These are phyloP conservation scores for Candidula unifasciata DNA, from an alignment of 2,888 invertebrate genomes.

Conservation along the genomic window DNA sequence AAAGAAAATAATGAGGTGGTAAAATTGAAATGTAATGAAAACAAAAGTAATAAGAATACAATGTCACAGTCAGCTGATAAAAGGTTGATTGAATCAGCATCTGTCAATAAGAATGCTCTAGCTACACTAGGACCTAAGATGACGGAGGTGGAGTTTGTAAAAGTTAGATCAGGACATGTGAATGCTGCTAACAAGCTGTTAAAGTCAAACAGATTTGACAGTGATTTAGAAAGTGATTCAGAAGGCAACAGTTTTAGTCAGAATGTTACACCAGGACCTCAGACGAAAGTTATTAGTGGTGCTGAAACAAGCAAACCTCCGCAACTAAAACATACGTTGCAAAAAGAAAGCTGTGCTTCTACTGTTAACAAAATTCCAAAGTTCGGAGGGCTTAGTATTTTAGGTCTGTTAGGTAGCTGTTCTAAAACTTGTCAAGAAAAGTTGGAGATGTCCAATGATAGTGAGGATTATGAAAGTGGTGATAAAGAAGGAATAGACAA, in stretches of 20 bases:
- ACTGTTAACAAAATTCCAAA: constrained; percentile 10
- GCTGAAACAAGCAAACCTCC: background rate
- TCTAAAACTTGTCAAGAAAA: background rate
- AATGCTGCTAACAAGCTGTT: background rate
- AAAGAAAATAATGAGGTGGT: too few species aligned
- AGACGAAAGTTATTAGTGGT: background rate
- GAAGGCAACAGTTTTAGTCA: constrained; percentile 4
- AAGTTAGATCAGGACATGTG: background rate
- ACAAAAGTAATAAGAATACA: too few species aligned
- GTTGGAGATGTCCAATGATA: background rate
- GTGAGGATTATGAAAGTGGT: too few species aligned
- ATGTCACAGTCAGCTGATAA: too few species aligned
- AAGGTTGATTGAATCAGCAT: too few species aligned
- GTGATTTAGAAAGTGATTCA: constrained; percentile 45
- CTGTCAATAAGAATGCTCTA: too few species aligned
- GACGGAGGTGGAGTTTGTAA: constrained; percentile 51
- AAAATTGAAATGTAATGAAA: too few species aligned
- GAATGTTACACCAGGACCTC: background rate
- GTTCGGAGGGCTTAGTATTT: constrained; percentile 32
- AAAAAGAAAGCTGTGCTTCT: background rate
- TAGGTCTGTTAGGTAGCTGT: background rate
- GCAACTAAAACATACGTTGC: background rate
- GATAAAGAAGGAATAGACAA: too few species aligned
- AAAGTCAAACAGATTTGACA: constrained; percentile 46
- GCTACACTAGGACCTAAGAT: background rate